Conservation (phyloP, 2,797 vertebrate genomes). For the Pipistrellus nathusii region DNA sequence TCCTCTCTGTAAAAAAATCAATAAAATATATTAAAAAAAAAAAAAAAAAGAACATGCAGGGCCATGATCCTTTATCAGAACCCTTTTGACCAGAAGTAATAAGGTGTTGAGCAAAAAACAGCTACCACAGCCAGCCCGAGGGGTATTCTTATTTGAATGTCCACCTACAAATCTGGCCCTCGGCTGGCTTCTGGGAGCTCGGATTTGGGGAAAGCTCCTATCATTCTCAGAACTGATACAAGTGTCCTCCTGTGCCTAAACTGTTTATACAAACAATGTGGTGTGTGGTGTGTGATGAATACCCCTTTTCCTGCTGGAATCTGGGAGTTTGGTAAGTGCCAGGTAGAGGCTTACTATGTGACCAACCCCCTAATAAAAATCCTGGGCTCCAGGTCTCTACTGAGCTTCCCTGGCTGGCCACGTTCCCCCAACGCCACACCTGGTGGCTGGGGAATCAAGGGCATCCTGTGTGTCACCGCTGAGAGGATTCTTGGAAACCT, state of each 20-base stretch:
- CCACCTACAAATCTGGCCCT: background rate
- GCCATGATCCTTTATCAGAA: background rate
- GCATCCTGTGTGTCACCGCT: background rate
- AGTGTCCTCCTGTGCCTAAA: background rate
- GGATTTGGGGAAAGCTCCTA: background rate
- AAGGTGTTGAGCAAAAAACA: background rate
- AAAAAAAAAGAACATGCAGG: background rate
- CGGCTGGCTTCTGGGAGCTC: background rate
- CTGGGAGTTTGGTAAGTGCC: background rate
- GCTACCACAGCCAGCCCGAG: background rate
- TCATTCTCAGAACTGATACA: background rate
- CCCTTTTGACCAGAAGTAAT: background rate
- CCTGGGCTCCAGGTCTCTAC: accelerated
- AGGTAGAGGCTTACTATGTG: background rate
- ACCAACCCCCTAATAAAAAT: background rate
- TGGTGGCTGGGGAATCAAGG: background rate
- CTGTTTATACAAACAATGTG: background rate
- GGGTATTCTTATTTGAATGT: background rate
- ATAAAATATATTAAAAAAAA: too few relatives aligned
- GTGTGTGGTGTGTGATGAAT: too few relatives aligned
- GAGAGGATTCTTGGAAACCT: background rate
- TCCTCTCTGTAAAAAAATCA: too few relatives aligned
- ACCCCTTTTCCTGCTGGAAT: background rate
- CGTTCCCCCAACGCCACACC: accelerated
- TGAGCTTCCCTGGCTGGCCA: background rate